phyloP scores from a whole-genome alignment of 2,113 vertebrate species.

The Oceanites oceanicus region DNA sequence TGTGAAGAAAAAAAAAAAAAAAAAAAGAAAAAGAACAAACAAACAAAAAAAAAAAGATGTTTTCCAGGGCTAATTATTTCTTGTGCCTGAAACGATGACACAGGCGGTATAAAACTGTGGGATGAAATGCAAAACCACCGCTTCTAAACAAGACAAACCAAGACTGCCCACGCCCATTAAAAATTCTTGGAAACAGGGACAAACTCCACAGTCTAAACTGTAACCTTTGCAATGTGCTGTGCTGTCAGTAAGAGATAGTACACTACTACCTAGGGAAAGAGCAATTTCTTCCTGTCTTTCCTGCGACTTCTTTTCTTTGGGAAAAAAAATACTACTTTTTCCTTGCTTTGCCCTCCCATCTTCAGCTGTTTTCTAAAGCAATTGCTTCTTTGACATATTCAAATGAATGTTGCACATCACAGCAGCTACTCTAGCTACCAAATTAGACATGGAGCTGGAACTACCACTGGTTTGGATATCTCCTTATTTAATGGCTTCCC shows the following conservation, averaged over 20 bases:
- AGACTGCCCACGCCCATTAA: background rate
- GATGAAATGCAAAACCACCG: constrained; percentile 36
- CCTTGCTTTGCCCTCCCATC: background rate
- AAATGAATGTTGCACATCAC: background rate
- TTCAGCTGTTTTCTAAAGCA: background rate
- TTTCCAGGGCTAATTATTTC: constrained; percentile 3
- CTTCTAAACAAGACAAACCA: constrained; percentile 6
- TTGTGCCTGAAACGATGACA: constrained; percentile 14
- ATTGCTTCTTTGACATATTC: background rate
- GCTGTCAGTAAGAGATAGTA: background rate
- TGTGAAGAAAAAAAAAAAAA: background rate
- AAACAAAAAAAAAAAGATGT: background rate
- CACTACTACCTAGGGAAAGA: background rate
- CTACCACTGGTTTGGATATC: background rate
- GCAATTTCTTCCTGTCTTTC: background rate
- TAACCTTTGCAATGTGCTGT: constrained; percentile 3
- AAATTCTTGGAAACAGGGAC: constrained; percentile 19
- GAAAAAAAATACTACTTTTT: background rate
- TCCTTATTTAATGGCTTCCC: background rate
- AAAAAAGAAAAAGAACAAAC: too few species aligned
- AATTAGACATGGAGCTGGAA: background rate
- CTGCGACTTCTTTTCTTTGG: background rate
- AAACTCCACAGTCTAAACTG: background rate
- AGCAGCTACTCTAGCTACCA: background rate
- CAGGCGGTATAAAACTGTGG: background rate